These are phyloP conservation scores for Excalfactoria chinensis DNA, from an alignment of 2,113 vertebrate genomes.

Conservation along the genomic window DNA sequence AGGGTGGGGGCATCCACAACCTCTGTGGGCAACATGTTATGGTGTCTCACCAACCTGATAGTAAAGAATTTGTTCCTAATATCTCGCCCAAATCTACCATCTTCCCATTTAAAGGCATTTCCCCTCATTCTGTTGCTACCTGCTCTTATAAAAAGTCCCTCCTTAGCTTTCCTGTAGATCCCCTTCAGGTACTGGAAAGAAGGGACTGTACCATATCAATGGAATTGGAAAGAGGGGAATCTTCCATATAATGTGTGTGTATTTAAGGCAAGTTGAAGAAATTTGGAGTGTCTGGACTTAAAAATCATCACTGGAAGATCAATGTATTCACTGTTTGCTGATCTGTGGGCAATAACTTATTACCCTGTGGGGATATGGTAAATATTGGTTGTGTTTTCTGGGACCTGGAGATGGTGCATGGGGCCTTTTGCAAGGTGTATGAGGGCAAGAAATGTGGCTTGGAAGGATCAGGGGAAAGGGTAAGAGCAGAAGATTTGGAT, in stretches of 20 bases:
- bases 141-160: no score
- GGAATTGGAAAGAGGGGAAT: neutral
- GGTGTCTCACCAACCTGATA: no score
- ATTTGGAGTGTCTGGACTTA: neutral
- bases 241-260: neutral
- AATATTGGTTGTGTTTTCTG: neutral
- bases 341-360: neutral
- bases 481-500: neutral
- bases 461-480: neutral
- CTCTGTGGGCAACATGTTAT: no score
- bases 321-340: neutral
- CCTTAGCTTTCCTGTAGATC: no score
- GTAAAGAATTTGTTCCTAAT: no score
- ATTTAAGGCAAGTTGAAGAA: neutral
- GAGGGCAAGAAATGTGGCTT: neutral
- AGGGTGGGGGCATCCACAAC: no score
- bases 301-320: neutral
- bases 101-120: no score
- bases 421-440: neutral
- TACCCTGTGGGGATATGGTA: neutral
- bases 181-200: no score
- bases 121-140: no score
- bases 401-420: neutral
- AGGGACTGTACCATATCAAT: no score
- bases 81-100: no score